Evolutionary conservation across 1,140 invertebrate genomes (phyloP).

Genomic region (Zaprionus tsacasi): DNA sequence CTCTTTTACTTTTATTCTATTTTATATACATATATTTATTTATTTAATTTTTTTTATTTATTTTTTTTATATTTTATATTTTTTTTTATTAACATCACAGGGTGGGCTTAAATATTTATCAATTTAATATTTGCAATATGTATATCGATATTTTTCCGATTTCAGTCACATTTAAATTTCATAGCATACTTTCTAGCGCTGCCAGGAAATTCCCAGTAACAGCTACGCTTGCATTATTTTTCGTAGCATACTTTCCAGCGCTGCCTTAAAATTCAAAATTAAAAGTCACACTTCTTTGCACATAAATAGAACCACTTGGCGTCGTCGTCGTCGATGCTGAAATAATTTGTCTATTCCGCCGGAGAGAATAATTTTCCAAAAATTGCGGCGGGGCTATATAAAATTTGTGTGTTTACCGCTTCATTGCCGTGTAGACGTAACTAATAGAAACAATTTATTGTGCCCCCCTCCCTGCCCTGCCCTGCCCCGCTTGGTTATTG

Average conservation of each 20-base stretch:
- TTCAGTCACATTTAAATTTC: neutral
- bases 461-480: constrained; percentile 3
- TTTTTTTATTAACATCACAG: no score
- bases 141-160: no score
- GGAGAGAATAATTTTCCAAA: constrained; percentile 55
- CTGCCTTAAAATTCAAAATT: neutral
- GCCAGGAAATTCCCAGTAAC: neutral
- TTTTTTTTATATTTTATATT: no score
- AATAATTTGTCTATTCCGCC: constrained; percentile 20
- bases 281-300: neutral
- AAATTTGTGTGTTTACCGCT: constrained; percentile 71
- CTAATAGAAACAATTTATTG: constrained; percentile 75
- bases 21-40: no score
- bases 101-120: no score
- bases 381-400: constrained; percentile 65
- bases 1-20: no score
- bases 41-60: no score
- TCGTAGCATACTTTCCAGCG: neutral
- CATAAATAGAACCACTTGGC: neutral
- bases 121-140: no score
- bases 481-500: neutral
- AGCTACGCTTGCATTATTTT: neutral
- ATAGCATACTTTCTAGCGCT: neutral
- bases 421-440: constrained; percentile 54
- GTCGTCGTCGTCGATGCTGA: neutral